Evolutionary conservation across 2,888 invertebrate genomes (phyloP).

Genomic region (Macaria liturata): DNA sequence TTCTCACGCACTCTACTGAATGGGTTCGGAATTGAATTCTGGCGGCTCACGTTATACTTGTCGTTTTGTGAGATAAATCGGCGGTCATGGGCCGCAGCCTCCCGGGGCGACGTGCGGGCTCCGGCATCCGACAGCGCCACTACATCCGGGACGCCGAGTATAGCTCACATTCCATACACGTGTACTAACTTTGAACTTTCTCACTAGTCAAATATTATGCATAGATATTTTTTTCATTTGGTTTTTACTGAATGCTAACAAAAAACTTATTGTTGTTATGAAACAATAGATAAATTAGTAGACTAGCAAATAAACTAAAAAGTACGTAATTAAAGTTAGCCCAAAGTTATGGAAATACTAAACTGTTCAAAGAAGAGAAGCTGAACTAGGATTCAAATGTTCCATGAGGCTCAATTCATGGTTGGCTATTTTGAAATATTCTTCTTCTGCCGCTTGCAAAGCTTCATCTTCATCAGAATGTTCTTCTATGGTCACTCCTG

Average conservation of each 20-base stretch:
- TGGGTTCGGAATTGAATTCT: conserved; percentile 47
- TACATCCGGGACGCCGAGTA: conserved; percentile 57
- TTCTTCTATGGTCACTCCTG: conserved; percentile 33
- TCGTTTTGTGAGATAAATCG: conserved; percentile 60
- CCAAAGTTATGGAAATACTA: neutral
- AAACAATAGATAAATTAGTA: too few relatives aligned
- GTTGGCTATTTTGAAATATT: conserved; percentile 79
- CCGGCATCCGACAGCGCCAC: conserved; percentile 45
- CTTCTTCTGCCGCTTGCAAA: conserved; percentile 56
- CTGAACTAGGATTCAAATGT: conserved; percentile 20
- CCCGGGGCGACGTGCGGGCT: conserved; percentile 63
- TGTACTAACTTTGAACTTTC: too few relatives aligned
- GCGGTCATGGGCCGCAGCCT: conserved; percentile 54
- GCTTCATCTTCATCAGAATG: conserved; percentile 30
- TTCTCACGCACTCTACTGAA: conserved; percentile 44
- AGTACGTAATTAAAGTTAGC: too few relatives aligned
- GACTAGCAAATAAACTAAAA: too few relatives aligned
- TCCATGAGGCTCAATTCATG: conserved; percentile 64
- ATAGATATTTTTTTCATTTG: too few relatives aligned
- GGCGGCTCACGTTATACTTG: conserved; percentile 53
- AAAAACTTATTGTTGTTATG: too few relatives aligned
- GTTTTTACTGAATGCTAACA: too few relatives aligned
- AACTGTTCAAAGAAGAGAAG: conserved; percentile 17
- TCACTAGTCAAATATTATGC: too few relatives aligned
- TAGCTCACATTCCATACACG: conserved; percentile 29